These are phyloP conservation scores for Apodemia hepburni DNA, from an alignment of 2,888 invertebrate genomes.

Conservation along the genomic window DNA sequence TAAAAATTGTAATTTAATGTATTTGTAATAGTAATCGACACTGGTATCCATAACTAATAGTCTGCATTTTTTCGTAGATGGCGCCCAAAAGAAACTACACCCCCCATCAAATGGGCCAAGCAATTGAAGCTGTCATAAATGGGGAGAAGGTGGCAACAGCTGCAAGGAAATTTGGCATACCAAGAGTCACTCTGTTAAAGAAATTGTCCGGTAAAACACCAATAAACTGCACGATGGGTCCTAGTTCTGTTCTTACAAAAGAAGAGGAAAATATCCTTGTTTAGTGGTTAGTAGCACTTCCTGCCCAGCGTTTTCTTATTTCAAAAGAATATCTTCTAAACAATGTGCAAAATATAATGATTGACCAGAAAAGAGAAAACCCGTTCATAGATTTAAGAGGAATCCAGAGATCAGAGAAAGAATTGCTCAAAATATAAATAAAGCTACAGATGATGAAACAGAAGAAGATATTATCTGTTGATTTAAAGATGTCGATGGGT, in stretches of 20 bases:
- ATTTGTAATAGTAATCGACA: too few species aligned
- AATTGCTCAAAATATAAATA: background rate
- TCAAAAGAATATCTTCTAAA: background rate
- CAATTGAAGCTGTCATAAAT: background rate
- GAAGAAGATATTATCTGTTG: background rate
- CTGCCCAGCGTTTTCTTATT: background rate
- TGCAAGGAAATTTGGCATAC: background rate
- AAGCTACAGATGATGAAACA: background rate
- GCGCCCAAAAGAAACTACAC: background rate
- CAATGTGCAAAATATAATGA: background rate
- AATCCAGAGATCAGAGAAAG: background rate
- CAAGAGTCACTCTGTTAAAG: background rate
- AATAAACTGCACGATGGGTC: background rate
- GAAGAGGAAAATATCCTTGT: background rate
- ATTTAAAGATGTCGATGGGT: background rate
- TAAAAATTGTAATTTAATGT: too few species aligned
- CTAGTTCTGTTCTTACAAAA: background rate
- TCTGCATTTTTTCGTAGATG: background rate
- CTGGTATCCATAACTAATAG: too few species aligned
- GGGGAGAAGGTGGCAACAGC: background rate
- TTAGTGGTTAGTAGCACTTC: background rate
- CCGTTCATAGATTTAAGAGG: background rate
- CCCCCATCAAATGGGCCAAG: background rate
- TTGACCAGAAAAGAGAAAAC: background rate
- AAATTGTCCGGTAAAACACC: background rate